Base-by-base conservation (phyloP, 1,140 invertebrate genomes). In the Galleria mellonella region DNA sequence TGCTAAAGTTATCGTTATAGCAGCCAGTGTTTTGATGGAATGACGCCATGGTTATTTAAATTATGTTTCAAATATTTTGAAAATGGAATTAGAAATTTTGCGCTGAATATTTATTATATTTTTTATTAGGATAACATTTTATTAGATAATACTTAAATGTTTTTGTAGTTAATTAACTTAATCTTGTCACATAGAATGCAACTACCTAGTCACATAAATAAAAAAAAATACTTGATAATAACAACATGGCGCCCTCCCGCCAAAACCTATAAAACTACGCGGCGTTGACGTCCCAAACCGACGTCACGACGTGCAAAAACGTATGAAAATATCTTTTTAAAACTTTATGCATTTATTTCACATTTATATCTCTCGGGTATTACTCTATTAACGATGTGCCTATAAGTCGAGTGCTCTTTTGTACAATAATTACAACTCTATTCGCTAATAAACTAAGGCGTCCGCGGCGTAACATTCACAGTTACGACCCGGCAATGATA, bases 261-360 rank as follows among this genome's bases (percentile, higher is more conserved):
- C 56, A 62, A 64, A 65, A 65, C 59, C 35, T 55, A 36, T 64
- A 60, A 61, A 67, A 62, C 71, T 81, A 74, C 65, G 62, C 65
- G 53, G 48, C 62, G 61, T 55, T 51, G 46, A 51, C 46, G 30
- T 57, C 45, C 56, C 55, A 55, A 51, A 55, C 60, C 66, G 65
- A 67, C 62, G 65, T 66, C 68, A 51, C 17, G 71, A 79, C 72
- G 81, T 84, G 81, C 81, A 84, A 84, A 84, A 84, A 82, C 72
- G 76, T 84, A 84, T 77, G 81, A 84, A 84, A 84, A 84, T 83
- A 84, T 82, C 57, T 72, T 79, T 51, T 78, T 72, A 71, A 68
- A 72, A 76, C 61, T 79, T 81, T 83, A 81, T 72, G 76, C 76
- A 77, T 76, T 75, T 70, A 62, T 56, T 72, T 66, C 44, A 53